Conservation (phyloP, 2,797 vertebrate genomes). For the Rallus crepitans region DNA sequence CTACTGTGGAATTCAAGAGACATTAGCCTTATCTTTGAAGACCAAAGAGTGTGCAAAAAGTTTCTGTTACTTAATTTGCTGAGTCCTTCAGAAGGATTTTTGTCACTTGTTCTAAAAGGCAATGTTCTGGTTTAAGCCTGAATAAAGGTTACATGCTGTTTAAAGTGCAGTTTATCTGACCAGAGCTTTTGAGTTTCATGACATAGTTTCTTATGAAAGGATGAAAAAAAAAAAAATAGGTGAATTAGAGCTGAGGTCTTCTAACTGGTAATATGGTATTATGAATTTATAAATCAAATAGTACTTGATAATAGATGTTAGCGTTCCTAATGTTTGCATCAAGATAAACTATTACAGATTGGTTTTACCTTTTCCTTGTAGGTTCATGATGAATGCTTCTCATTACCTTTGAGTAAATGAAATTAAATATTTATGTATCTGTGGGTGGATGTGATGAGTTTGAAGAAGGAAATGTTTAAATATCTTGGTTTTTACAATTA, state of each 20-base stretch:
- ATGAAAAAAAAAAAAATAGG: constrained; percentile 31
- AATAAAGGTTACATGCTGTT: background rate
- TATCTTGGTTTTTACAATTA: rapidly evolving
- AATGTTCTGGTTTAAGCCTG: background rate
- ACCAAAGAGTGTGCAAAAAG: background rate
- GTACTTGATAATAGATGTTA: background rate
- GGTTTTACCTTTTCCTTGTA: background rate
- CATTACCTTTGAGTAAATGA: background rate
- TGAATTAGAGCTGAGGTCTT: background rate
- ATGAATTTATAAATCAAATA: background rate
- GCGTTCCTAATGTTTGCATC: background rate
- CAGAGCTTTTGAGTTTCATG: background rate
- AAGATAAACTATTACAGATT: background rate
- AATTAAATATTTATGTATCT: background rate
- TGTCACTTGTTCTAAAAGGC: background rate
- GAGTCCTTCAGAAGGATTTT: background rate
- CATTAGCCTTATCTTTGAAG: background rate
- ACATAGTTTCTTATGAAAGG: background rate
- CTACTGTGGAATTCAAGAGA: background rate
- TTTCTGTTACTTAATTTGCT: background rate
- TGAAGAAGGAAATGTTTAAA: background rate
- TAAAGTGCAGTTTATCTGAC: background rate
- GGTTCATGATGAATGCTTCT: background rate
- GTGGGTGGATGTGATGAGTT: background rate
- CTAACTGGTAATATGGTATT: background rate